Evolutionary conservation across 2,888 invertebrate genomes (phyloP).

Genomic region (Hemaris fuciformis): DNA sequence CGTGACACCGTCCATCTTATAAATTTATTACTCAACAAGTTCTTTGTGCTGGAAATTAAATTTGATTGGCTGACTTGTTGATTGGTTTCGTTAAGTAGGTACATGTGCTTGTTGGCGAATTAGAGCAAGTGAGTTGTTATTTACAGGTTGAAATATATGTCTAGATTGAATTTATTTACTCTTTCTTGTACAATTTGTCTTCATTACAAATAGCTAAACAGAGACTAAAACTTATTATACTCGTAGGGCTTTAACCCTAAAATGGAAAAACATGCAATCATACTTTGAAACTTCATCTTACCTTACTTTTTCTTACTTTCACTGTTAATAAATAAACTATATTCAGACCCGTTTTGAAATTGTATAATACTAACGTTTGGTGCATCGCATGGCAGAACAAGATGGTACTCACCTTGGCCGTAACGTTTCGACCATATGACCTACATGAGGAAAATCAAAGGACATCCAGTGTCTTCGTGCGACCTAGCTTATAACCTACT

Average conservation of each 20-base stretch:
- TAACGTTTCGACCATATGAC: background rate
- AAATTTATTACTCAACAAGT: conserved; percentile 33
- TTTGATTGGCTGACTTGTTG: background rate
- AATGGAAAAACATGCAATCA: too few species aligned
- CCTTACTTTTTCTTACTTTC: too few species aligned
- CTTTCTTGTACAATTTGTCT: too few species aligned
- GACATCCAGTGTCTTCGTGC: background rate
- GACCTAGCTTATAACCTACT: background rate
- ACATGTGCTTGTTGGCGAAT: background rate
- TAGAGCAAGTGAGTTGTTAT: background rate
- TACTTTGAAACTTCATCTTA: too few species aligned
- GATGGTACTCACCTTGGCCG: background rate
- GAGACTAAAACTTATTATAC: too few species aligned
- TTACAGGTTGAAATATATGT: background rate
- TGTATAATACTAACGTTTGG: too few species aligned
- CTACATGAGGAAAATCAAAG: background rate
- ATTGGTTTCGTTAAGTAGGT: background rate
- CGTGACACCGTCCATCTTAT: conserved; percentile 53
- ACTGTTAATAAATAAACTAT: too few species aligned
- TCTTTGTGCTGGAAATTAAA: background rate
- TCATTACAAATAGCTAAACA: too few species aligned
- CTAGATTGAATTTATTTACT: background rate
- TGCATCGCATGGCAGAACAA: background rate
- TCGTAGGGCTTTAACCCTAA: too few species aligned
- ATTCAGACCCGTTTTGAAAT: too few species aligned